phyloP scores from a whole-genome alignment of 1,140 invertebrate species.

The Trachelipus rathkii region DNA sequence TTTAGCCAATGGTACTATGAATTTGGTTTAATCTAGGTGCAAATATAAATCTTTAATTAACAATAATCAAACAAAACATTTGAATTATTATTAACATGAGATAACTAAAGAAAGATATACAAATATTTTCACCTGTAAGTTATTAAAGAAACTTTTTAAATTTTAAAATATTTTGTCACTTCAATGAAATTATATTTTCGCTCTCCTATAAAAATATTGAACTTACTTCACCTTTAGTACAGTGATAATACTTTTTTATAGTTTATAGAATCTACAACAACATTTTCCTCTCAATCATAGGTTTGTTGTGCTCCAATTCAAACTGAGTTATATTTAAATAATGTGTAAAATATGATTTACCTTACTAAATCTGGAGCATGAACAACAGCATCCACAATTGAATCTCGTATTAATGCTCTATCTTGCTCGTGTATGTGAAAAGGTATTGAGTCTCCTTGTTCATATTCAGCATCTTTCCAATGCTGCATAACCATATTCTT shows the following conservation, averaged over 20 bases:
- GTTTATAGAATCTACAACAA: neutral
- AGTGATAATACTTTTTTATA: no score
- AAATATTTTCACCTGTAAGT: no score
- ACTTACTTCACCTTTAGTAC: no score
- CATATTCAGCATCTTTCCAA: constrained; percentile 79
- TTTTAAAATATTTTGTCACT: no score
- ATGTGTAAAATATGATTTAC: constrained; percentile 50
- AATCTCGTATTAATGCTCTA: constrained; percentile 81
- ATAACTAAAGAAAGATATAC: no score
- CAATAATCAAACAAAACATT: neutral
- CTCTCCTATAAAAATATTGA: no score
- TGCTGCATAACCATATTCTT: constrained; percentile 88
- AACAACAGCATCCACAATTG: constrained; percentile 91
- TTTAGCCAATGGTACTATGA: neutral
- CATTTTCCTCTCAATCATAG: constrained; percentile 50
- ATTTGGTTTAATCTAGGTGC: neutral
- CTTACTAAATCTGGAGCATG: constrained; percentile 83
- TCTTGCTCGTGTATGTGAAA: constrained; percentile 96
- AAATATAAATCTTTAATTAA: neutral
- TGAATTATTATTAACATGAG: neutral
- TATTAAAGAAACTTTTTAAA: no score
- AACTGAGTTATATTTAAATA: no score
- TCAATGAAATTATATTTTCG: no score
- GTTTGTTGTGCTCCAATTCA: constrained; percentile 41
- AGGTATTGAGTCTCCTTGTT: constrained; percentile 61